phyloP scores from a whole-genome alignment of 2,888 invertebrate genomes.

The Polymixis flavicincta region DNA sequence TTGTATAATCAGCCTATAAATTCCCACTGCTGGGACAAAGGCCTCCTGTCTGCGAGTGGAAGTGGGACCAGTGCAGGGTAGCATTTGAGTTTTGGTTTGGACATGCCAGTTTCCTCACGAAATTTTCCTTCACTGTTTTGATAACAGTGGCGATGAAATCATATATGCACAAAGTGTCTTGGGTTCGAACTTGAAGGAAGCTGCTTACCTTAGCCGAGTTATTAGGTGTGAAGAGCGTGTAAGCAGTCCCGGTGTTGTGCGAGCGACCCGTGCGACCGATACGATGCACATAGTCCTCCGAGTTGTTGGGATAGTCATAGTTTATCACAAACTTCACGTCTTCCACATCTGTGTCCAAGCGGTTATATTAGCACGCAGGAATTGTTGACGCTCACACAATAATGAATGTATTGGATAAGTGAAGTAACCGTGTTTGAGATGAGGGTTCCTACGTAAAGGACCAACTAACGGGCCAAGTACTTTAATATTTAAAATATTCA shows the following conservation, averaged over 20 bases:
- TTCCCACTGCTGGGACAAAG: too few relatives aligned
- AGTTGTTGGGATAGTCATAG: slow-evolving; percentile 99
- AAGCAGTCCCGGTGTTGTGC: slow-evolving; percentile 98
- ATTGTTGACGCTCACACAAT: slow-evolving; percentile 8
- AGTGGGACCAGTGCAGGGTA: too few relatives aligned
- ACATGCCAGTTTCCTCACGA: too few relatives aligned
- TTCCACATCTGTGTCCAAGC: slow-evolving; percentile 95
- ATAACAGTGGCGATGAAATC: too few relatives aligned
- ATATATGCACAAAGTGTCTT: too few relatives aligned
- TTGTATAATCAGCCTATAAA: too few relatives aligned
- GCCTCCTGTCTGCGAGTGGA: too few relatives aligned
- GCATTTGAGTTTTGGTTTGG: too few relatives aligned
- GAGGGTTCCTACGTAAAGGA: slow-evolving; percentile 36
- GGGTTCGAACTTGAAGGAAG: too few relatives aligned
- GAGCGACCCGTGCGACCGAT: slow-evolving; percentile 99
- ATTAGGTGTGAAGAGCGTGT: slow-evolving; percentile 98
- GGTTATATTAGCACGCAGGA: slow-evolving; percentile 23
- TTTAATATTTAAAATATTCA: neutral
- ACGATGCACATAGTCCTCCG: slow-evolving; percentile 99
- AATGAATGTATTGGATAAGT: slow-evolving; percentile 52
- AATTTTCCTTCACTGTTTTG: too few relatives aligned
- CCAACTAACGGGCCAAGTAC: neutral
- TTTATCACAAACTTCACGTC: slow-evolving; percentile 99
- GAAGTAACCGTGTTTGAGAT: slow-evolving; percentile 51
- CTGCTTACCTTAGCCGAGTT: slow-evolving; percentile 94